Evolutionary conservation across 2,113 vertebrate species (phyloP), one percentile per base, ranked within the genome.

Genomic region (Leptocoma aspasia): DNA sequence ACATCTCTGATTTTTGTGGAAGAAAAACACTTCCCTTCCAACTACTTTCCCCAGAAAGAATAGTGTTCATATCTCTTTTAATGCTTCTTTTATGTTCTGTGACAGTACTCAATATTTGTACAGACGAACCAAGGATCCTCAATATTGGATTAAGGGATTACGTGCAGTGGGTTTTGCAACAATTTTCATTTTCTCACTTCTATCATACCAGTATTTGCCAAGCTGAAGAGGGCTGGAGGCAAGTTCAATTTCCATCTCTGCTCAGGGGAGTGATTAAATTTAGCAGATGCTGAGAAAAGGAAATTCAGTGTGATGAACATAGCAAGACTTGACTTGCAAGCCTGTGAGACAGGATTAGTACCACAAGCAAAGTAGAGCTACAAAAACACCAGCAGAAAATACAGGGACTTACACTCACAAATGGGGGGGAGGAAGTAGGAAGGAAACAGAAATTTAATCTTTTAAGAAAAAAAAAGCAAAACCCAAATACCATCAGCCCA

Each of bases 131-230:
- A n/a, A 66, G 54, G 45, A 86, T 80, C n/a, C 53, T 94, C 70
- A 90, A 81, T 89, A 92, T 57, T 94, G 80, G 72, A 91, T 96
- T 93, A 93, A 90, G 28, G 35, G 71, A 96, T 95, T 91, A 95
- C 0, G 2, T 42, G 78, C 86, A 80, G 42, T 22, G 45, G 39
- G 77, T 56, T 94, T 82, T 80, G 50, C 47, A 92, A 60, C 49
- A 23, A 63, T 87, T 95, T 90, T 86, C 56, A 92, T 92, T 93
- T 95, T 85, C 85, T 92, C 52, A 26, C 80, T 91, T 33, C 73
- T 82, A 39, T 82, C 63, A 85, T 22, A 89, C 14, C 78, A 90
- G 44, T 71, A 91, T 86, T 94, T 94, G 84, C 89, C 28, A 56
- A 72, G 35, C 26, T 77, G 50, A 97, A 92, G 47, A 54, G 56